These are phyloP conservation scores for Oxycera nigricornis DNA, from an alignment of 2,888 invertebrate genomes.

Conservation along the genomic window DNA sequence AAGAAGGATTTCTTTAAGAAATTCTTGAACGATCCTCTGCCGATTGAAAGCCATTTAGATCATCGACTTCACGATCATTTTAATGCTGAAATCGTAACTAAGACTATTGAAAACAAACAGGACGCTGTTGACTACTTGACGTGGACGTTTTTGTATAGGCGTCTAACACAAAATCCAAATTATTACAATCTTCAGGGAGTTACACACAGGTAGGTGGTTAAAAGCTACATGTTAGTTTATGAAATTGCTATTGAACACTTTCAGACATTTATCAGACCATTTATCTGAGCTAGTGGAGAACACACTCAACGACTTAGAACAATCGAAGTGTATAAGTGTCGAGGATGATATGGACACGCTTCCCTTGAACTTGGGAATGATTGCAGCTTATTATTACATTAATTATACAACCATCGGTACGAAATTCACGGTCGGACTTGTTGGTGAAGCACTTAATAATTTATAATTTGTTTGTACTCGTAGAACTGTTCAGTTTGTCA, in stretches of 20 bases:
- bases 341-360: conserved; percentile 98
- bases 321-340: conserved; percentile 95
- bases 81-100: conserved; percentile 99
- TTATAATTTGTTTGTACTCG: too few relatives aligned
- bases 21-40: conserved; percentile 94
- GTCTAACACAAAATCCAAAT: conserved; percentile 98
- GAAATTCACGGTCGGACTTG: conserved; percentile 41
- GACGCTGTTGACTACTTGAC: conserved; percentile 99
- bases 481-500: conserved; percentile 96
- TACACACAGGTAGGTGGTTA: conserved; percentile 73
- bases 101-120: conserved; percentile 99
- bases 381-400: conserved; percentile 99
- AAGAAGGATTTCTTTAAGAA: conserved; percentile 99
- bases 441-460: neutral
- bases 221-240: neutral
- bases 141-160: conserved; percentile 97
- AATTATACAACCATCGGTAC: conserved; percentile 97
- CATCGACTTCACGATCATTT: conserved; percentile 98
- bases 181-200: conserved; percentile 98
- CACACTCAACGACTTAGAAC: conserved; percentile 91
- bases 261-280: conserved; percentile 95
- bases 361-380: conserved; percentile 98
- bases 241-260: conserved; percentile 15
- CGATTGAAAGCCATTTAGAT: conserved; percentile 97
- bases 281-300: conserved; percentile 97